phyloP scores from a whole-genome alignment of 2,888 invertebrate species.

The Caenorhabditis sinica region DNA sequence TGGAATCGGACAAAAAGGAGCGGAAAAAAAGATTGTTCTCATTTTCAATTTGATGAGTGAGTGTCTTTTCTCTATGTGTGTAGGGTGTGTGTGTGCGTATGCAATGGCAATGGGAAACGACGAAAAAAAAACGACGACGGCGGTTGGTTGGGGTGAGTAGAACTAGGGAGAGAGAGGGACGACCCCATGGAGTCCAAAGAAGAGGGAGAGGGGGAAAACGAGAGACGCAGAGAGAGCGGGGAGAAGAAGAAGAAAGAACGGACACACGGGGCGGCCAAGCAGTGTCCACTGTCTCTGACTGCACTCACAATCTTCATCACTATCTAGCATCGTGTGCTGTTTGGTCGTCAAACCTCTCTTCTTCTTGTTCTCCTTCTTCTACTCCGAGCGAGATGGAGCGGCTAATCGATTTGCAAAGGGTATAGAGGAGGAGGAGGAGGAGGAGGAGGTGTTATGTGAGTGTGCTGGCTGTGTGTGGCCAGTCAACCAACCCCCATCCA shows the following conservation, averaged over 20 bases:
- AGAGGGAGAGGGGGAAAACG: neutral
- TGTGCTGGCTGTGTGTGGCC: constrained; percentile 1
- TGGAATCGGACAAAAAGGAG: neutral
- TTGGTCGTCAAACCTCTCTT: constrained; percentile 50
- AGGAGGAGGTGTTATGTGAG: constrained; percentile 40
- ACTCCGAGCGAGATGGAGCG: neutral
- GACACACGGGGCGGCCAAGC: constrained; percentile 46
- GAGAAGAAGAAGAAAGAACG: constrained; percentile 41
- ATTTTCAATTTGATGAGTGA: constrained; percentile 50
- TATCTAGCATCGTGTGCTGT: constrained; percentile 32
- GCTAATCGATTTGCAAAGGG: constrained; percentile 48
- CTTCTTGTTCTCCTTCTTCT: constrained; percentile 25
- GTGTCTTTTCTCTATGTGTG: constrained; percentile 16
- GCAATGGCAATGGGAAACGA: constrained; percentile 55
- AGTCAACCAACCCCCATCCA: neutral
- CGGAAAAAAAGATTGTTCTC: constrained; percentile 21
- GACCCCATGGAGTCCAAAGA: constrained; percentile 14
- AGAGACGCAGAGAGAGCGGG: constrained; percentile 28
- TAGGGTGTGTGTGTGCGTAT: constrained; percentile 31
- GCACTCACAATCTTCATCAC: neutral
- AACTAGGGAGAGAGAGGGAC: constrained; percentile 6
- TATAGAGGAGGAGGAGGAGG: neutral
- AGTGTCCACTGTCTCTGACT: constrained; percentile 35
- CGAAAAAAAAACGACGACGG: constrained; percentile 40
- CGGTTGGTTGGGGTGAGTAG: constrained; percentile 34